These are phyloP conservation scores for Tenthredo amoena DNA, from an alignment of 2,888 invertebrate species.

Conservation along the genomic window DNA sequence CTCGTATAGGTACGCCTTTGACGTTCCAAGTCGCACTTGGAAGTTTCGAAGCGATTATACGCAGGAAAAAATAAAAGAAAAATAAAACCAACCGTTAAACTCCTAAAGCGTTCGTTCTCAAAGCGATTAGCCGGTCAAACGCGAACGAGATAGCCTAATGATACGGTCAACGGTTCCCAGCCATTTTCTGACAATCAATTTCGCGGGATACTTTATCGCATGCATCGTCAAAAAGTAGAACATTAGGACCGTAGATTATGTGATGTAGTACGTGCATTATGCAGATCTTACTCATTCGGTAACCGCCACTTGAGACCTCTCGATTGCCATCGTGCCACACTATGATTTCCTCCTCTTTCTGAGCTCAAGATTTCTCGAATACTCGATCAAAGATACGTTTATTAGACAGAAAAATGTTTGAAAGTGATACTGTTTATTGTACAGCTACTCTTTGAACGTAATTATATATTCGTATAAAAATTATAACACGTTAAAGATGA, in stretches of 20 bases:
- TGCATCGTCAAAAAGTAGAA: neutral
- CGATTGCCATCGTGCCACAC: neutral
- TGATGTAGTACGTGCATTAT: neutral
- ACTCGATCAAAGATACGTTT: neutral
- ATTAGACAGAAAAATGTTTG: neutral
- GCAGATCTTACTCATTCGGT: neutral
- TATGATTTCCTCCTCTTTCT: neutral
- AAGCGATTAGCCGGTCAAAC: conserved; percentile 19
- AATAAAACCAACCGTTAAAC: neutral
- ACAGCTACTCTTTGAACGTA: neutral
- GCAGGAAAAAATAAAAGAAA: neutral
- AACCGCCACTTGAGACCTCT: conserved; percentile 26
- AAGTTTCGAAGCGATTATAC: neutral
- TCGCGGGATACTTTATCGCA: neutral
- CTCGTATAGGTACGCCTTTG: neutral
- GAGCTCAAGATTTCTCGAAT: neutral
- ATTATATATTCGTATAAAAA: neutral
- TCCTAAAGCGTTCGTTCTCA: conserved; percentile 7
- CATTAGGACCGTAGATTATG: neutral
- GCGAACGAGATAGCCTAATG: conserved; percentile 13
- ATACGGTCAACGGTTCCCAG: conserved; percentile 1
- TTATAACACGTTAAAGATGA: neutral
- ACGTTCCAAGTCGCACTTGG: neutral
- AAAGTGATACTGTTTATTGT: neutral
- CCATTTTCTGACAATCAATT: conserved; percentile 22